Conservation (phyloP, 1,140 invertebrate genomes). For the Halesus radiatus region DNA sequence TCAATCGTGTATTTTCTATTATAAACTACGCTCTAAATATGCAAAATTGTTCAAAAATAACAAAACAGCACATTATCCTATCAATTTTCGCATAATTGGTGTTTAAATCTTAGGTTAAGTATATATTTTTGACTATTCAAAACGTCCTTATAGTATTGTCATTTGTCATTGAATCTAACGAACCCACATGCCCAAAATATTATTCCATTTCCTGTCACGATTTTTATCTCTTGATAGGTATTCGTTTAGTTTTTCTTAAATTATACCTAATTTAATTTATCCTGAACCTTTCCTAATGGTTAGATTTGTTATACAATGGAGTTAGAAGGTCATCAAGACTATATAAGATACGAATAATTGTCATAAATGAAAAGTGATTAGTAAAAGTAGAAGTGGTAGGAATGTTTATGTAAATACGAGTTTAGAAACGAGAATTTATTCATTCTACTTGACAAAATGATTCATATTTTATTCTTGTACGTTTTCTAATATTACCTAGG, state of each 20-base stretch:
- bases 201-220: constrained; percentile 11
- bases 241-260: not conserved
- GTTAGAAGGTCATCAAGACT: not conserved
- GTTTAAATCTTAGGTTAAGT: too few species aligned
- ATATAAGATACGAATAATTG: too few species aligned
- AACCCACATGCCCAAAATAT: not conserved
- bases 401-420: not conserved
- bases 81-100: too few species aligned
- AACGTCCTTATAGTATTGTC: too few species aligned
- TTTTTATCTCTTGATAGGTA: constrained; percentile 4
- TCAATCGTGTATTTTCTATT: not conserved
- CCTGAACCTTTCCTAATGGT: not conserved
- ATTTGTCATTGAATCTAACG: too few species aligned
- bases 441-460: too few species aligned
- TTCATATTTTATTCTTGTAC: too few species aligned
- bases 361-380: not conserved
- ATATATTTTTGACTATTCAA: too few species aligned
- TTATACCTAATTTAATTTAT: not conserved
- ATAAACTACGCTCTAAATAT: not conserved
- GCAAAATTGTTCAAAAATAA: too few species aligned
- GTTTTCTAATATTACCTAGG: too few species aligned
- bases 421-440: too few species aligned
- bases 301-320: not conserved
- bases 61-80: too few species aligned
- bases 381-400: not conserved